Evolutionary conservation across 2,113 vertebrate species (phyloP).

Genomic region (Dicerorhinus sumatrensis): DNA sequence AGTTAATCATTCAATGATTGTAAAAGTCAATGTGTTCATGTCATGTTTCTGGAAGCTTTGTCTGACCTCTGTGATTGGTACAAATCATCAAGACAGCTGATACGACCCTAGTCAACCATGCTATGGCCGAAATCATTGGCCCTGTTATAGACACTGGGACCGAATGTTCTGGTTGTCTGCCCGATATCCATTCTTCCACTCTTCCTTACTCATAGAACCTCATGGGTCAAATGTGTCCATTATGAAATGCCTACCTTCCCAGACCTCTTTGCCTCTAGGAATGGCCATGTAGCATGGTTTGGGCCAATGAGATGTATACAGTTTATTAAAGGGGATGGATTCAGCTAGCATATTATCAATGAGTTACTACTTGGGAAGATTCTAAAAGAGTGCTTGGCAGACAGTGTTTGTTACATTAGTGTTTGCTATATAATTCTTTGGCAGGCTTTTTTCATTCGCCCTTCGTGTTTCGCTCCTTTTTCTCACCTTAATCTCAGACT

Average conservation of each 20-base stretch:
- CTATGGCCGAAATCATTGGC: background rate
- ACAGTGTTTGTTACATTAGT: background rate
- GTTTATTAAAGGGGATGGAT: background rate
- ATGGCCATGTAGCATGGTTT: background rate
- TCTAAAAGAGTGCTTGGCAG: background rate
- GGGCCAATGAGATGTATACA: background rate
- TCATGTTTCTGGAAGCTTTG: background rate
- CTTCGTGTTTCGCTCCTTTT: background rate
- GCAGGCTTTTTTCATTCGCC: background rate
- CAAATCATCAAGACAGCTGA: constrained; percentile 10
- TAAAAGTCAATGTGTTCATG: background rate
- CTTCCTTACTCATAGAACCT: background rate
- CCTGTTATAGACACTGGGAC: background rate
- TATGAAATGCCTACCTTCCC: background rate
- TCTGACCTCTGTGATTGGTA: constrained; percentile 9
- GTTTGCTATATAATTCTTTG: background rate
- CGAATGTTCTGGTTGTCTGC: background rate
- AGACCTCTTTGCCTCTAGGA: background rate
- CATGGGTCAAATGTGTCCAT: background rate
- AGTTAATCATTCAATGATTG: background rate
- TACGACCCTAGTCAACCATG: background rate
- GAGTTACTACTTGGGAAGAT: background rate
- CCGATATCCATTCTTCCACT: background rate
- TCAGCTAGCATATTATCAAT: background rate
- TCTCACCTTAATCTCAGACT: background rate